Conservation (phyloP, 2,888 invertebrate species). For the Lottia gigantea region DNA sequence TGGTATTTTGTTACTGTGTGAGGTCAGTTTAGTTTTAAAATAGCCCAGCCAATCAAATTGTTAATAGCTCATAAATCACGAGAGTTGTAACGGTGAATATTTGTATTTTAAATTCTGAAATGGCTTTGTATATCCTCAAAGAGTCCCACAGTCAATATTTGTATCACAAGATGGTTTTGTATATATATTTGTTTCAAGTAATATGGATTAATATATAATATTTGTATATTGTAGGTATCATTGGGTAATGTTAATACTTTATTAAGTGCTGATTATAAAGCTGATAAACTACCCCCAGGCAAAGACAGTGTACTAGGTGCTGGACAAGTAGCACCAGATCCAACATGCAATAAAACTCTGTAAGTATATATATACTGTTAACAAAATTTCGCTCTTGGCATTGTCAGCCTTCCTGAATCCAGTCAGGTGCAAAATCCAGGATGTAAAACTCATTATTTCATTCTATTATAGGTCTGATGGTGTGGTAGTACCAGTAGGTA, state of each 20-base stretch:
- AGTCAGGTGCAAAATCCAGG: too few species aligned
- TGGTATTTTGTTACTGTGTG: conserved; percentile 69
- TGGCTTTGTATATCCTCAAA: too few species aligned
- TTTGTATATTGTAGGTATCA: conserved; percentile 52
- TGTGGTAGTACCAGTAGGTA: conserved; percentile 67
- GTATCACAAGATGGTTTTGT: too few species aligned
- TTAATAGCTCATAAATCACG: too few species aligned
- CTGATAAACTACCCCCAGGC: conserved; percentile 67
- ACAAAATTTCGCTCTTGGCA: too few species aligned
- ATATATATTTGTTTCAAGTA: too few species aligned
- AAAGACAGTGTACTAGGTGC: conserved; percentile 68
- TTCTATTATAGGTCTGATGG: conserved; percentile 59
- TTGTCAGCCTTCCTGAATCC: too few species aligned
- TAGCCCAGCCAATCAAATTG: too few species aligned
- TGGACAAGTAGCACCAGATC: conserved; percentile 67
- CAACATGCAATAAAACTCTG: conserved; percentile 49
- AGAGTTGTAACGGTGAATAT: too few species aligned
- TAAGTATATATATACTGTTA: too few species aligned
- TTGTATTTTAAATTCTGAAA: too few species aligned
- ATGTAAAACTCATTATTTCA: neutral
- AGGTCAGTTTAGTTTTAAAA: conserved; percentile 68
- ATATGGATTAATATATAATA: neutral
- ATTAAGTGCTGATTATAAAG: conserved; percentile 66
- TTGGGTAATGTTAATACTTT: conserved; percentile 67
- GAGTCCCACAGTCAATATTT: too few species aligned